Base-by-base conservation (phyloP, 2,888 invertebrate genomes). In the Meghimatium bilineatum region DNA sequence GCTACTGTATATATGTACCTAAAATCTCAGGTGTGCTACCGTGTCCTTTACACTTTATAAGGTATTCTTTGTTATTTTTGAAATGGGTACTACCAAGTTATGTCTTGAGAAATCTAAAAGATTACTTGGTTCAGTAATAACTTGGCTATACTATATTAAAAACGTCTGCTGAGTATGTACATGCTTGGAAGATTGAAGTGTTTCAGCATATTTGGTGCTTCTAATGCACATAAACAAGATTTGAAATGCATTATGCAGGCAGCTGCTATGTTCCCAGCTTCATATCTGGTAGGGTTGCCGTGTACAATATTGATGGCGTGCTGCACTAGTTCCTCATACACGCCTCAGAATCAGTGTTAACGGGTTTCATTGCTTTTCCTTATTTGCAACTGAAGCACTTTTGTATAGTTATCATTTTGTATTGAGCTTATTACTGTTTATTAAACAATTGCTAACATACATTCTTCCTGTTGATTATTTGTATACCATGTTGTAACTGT, bases 401-500 rank as follows among this genome's bases (percentile, higher is more conserved):
- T 26, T 63, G 60, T 63, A 63, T n/a, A 63, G 26, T 63, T 63
- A n/a, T 63, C 60, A 63, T 63, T n/a, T 23, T 63, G 60, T 63
- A 63, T 63, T 63, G 23, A 63, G 60, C 60, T 63, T 63, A n/a
- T 63, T n/a, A n/a, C 60, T 63, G 60, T 63, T 63, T 26, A 63
- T 63, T 63, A 63, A 63, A 63, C 60, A n/a, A n/a, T 63, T 63
- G 60, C 60, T 63, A 63, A 63, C 60, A n/a, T 1, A 63, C 60
- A n/a, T 63, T 26, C n/a, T n/a, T 56, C 20, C 12, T 44, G 12
- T 44, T 44, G 44, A n/a, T 44, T 44, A 44, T 44, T 44, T 44
- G 44, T 44, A 12, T 44, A n/a, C n/a, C n/a, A n/a, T n/a, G n/a
- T n/a, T n/a, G n/a, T n/a, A n/a, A n/a, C n/a, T n/a, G n/a, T n/a